A percentile compares a stretch with the other conserved stretches of the same genome.
Evolutionary conservation across 2,888 invertebrate species (phyloP).

Genomic region (Gortyna flavago): DNA sequence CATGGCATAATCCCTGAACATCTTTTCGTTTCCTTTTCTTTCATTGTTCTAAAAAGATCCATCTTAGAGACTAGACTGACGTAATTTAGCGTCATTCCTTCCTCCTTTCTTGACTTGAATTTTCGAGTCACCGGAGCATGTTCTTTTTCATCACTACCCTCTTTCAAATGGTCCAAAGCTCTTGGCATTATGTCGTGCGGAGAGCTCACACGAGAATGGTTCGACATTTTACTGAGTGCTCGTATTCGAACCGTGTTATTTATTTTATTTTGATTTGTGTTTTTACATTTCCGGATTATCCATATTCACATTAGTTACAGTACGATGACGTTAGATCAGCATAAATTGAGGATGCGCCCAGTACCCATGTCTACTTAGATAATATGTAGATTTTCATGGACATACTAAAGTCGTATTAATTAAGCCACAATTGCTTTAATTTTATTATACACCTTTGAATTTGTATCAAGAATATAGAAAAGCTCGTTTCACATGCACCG

Average conservation of each 20-base stretch:
- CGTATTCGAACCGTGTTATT: constrained; percentile 32
- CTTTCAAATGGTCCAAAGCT: constrained; percentile 40
- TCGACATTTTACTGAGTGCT: constrained; percentile 30
- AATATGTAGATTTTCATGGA: constrained; percentile 7
- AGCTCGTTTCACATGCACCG: background rate
- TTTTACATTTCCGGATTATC: constrained; percentile 4
- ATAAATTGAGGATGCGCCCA: background rate
- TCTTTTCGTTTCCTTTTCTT: constrained; percentile 24
- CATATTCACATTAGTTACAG: background rate
- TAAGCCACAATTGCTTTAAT: background rate
- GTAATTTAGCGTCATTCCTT: constrained; percentile 33
- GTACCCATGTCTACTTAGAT: background rate
- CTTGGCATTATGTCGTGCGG: constrained; percentile 33
- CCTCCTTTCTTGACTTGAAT: constrained; percentile 24
- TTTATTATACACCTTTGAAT: constrained; percentile 17
- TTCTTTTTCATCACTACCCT: constrained; percentile 28
- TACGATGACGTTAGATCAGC: background rate
- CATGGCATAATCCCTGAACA: constrained; percentile 2
- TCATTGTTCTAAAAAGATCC: constrained; percentile 27
- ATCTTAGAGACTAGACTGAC: constrained; percentile 4
- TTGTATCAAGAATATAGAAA: constrained; percentile 14
- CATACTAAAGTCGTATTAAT: background rate
- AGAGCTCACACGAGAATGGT: constrained; percentile 27
- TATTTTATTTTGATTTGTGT: constrained; percentile 28
- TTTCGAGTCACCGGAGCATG: constrained; percentile 41